phyloP scores from a whole-genome alignment of 2,113 vertebrate species.

The Scopus umbretta region DNA sequence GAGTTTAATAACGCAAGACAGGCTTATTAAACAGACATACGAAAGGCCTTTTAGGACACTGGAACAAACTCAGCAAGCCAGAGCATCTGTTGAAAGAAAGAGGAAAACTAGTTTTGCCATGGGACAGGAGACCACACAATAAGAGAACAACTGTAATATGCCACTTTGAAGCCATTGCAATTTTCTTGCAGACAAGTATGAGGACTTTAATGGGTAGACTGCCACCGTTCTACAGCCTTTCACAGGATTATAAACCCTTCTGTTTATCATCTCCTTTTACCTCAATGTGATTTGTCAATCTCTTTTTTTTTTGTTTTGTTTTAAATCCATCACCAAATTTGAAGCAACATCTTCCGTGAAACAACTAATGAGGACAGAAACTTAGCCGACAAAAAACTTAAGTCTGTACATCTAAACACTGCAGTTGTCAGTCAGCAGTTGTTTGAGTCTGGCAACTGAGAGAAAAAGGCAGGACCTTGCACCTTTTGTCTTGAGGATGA shows the following conservation, averaged over 20 bases:
- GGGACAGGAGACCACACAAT: neutral
- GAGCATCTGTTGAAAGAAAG: neutral
- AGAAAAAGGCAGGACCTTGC: neutral
- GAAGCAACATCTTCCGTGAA: neutral
- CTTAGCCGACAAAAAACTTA: neutral
- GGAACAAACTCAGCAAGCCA: neutral
- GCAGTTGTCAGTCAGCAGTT: neutral
- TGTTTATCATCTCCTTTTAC: neutral
- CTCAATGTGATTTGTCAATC: neutral
- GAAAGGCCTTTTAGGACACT: neutral
- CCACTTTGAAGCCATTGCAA: neutral
- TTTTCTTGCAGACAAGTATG: neutral
- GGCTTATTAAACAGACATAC: neutral
- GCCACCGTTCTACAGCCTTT: neutral
- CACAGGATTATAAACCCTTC: neutral
- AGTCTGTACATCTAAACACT: neutral
- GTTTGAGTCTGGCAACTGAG: neutral
- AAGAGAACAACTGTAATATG: neutral
- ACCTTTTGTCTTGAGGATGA: neutral
- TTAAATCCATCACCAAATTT: no score
- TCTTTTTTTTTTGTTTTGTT: neutral
- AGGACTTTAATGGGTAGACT: neutral
- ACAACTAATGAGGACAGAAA: neutral
- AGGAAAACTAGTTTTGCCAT: neutral
- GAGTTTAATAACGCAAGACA: neutral